Conservation (phyloP, 1,140 invertebrate genomes). For the Drosophila kurseongensis region DNA sequence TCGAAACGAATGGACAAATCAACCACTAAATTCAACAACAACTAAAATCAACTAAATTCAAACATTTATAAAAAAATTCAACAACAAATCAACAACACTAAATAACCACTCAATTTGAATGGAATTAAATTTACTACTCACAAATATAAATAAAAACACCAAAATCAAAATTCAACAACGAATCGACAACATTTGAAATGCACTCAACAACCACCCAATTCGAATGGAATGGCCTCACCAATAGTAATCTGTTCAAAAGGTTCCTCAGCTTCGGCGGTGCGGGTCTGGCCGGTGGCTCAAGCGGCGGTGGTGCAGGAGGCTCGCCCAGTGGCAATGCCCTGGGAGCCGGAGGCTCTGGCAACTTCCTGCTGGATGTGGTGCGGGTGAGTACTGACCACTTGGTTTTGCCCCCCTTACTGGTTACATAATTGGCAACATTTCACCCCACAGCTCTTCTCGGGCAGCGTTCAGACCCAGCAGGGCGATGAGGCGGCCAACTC, state of each 20-base stretch:
- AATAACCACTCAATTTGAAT: too few relatives aligned
- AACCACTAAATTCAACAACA: slow-evolving; percentile 13
- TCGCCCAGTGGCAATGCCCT: slow-evolving; percentile 83
- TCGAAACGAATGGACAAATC: background rate
- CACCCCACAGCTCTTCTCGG: slow-evolving; percentile 88
- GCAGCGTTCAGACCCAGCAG: slow-evolving; percentile 87
- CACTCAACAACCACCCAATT: slow-evolving; percentile 13
- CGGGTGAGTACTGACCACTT: slow-evolving; percentile 87
- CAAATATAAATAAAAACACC: background rate
- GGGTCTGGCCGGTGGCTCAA: slow-evolving; percentile 84
- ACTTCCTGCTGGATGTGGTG: slow-evolving; percentile 94
- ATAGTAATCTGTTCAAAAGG: slow-evolving; percentile 85
- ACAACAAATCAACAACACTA: slow-evolving; percentile 31
- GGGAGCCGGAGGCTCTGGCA: slow-evolving; percentile 90
- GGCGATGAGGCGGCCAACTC: slow-evolving; percentile 86
- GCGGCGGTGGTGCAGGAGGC: slow-evolving; percentile 73
- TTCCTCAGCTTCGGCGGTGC: slow-evolving; percentile 90
- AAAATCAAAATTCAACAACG: slow-evolving; percentile 27
- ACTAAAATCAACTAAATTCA: too few relatives aligned
- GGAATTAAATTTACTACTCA: background rate
- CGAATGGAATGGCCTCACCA: slow-evolving; percentile 36
- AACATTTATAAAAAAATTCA: slow-evolving; percentile 5
- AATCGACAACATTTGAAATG: slow-evolving; percentile 13
- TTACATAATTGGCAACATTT: background rate
- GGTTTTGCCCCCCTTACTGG: too few relatives aligned